Evolutionary conservation across 2,113 vertebrate species (phyloP).

Genomic region (Mesembrinibis cayennensis): DNA sequence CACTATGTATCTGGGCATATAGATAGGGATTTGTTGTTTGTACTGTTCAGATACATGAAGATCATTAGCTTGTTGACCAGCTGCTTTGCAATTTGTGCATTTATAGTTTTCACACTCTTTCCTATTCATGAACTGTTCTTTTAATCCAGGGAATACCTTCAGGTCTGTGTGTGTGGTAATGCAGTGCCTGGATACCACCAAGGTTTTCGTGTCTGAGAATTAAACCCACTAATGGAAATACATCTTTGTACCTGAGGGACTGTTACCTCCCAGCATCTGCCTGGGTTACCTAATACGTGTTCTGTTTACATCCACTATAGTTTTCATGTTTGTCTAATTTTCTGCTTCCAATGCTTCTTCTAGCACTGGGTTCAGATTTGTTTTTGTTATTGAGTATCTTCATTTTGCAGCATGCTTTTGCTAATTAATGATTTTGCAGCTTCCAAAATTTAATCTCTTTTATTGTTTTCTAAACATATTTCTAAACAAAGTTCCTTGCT

Average conservation of each 20-base stretch:
- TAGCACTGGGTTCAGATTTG: neutral
- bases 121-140: neutral
- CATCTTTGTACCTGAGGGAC: neutral
- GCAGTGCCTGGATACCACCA: neutral
- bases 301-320: neutral
- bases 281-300: neutral
- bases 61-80: neutral
- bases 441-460: constrained; percentile 12
- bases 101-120: neutral
- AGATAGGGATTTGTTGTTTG: neutral
- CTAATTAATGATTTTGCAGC: neutral
- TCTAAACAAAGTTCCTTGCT: neutral
- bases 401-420: constrained; percentile 1
- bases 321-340: neutral
- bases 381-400: neutral
- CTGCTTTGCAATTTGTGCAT: neutral
- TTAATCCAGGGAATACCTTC: neutral
- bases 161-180: neutral
- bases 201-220: neutral
- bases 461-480: constrained; percentile 10
- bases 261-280: neutral
- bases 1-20: neutral
- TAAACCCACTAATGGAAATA: neutral
- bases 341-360: neutral
- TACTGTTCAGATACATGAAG: neutral